Percentiles rank a stretch among this genome's conserved stretches.
Evolutionary conservation across 2,888 invertebrate genomes (phyloP).

Genomic region (Loripinus fragilis): DNA sequence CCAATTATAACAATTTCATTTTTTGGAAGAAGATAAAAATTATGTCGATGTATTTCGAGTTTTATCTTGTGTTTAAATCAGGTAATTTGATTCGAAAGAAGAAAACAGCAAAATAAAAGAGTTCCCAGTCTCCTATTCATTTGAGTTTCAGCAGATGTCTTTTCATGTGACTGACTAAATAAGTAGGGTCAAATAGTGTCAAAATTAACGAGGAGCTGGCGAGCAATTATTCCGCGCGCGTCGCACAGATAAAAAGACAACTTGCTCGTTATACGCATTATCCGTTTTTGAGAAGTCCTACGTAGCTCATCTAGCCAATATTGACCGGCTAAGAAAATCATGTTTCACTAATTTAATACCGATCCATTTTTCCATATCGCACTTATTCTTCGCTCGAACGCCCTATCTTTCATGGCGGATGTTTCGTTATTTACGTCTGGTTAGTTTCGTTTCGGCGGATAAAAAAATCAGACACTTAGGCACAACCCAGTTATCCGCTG

Average conservation of each 20-base stretch:
- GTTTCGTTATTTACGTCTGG: conserved; percentile 19
- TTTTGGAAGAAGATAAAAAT: too few species aligned
- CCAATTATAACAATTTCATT: too few species aligned
- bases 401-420: not conserved
- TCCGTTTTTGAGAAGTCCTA: conserved; percentile 10
- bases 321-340: conserved; percentile 2
- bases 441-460: not conserved
- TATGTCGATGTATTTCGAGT: too few species aligned
- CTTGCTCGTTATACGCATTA: conserved; percentile 13
- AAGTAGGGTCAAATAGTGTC: conserved; percentile 15
- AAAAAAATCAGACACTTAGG: conserved; percentile 11
- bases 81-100: too few species aligned
- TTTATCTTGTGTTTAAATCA: too few species aligned
- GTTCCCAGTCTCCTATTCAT: too few species aligned
- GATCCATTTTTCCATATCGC: conserved; percentile 15
- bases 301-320: conserved; percentile 10
- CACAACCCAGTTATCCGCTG: not conserved
- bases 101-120: too few species aligned
- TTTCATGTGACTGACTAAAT: conserved; percentile 19
- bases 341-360: conserved; percentile 16
- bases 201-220: conserved; percentile 10
- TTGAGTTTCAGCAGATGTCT: not conserved
- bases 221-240: conserved; percentile 16
- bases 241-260: conserved; percentile 14
- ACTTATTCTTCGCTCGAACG: conserved; percentile 6